A percentile compares a stretch with the other conserved stretches of the same genome.
Conservation (phyloP, 2,113 vertebrate genomes). For the Anarrhichthys ocellatus region DNA sequence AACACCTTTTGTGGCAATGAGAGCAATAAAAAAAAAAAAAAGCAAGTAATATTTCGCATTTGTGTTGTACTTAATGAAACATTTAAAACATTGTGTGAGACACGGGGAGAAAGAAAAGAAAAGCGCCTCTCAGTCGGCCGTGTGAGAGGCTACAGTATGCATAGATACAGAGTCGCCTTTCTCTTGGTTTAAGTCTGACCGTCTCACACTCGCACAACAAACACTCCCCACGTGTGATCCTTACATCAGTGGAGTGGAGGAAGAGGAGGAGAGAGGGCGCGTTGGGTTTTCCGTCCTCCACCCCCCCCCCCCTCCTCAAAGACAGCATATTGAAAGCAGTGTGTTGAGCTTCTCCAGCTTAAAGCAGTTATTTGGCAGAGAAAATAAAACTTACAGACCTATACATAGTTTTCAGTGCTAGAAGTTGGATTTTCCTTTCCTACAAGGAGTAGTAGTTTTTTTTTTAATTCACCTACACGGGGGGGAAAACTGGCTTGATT, state of each 20-base stretch:
- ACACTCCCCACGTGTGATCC: conserved; percentile 62
- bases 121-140: conserved; percentile 88
- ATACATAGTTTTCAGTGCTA: conserved; percentile 96
- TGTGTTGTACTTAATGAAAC: conserved; percentile 79
- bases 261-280: conserved; percentile 82
- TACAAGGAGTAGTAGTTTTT: conserved; percentile 89
- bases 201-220: conserved; percentile 77
- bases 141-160: conserved; percentile 95
- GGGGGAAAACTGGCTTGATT: conserved; percentile 92
- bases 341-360: conserved; percentile 93
- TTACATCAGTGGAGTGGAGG: conserved; percentile 69
- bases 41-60: conserved; percentile 48
- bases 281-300: conserved; percentile 84
- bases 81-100: conserved; percentile 87
- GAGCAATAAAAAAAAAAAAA: conserved; percentile 64
- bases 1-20: conserved; percentile 94
- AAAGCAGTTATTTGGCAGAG: conserved; percentile 98
- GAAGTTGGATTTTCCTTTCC: conserved; percentile 93
- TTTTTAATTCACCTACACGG: conserved; percentile 74
- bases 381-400: conserved; percentile 91
- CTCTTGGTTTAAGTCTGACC: conserved; percentile 86
- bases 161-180: conserved; percentile 96
- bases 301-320: conserved; percentile 86
- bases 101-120: conserved; percentile 66
- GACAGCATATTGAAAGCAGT: conserved; percentile 94